phyloP scores from a whole-genome alignment of 2,113 vertebrate genomes.

The Muntiacus reevesi region DNA sequence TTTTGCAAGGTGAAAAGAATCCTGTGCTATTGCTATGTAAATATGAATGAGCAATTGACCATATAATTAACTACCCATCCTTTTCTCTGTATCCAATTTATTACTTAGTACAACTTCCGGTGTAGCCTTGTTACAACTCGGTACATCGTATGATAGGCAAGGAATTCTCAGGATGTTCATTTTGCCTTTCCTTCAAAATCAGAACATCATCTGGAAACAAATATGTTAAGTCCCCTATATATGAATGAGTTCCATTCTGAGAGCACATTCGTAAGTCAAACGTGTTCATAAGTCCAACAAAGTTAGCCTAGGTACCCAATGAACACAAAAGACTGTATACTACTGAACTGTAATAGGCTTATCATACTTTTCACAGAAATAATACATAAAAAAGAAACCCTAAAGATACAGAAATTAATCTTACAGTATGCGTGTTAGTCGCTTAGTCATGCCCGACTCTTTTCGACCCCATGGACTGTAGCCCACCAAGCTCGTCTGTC shows the following conservation, averaged over 20 bases:
- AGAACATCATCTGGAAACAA: neutral
- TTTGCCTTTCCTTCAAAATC: neutral
- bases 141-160: neutral
- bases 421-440: neutral
- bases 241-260: neutral
- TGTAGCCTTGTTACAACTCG: neutral
- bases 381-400: neutral
- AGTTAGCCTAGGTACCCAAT: neutral
- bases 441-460: neutral
- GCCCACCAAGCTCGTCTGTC: neutral
- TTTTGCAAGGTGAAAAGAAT: slow-evolving; percentile 57
- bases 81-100: neutral
- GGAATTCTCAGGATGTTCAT: neutral
- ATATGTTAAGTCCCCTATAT: neutral
- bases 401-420: neutral
- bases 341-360: neutral
- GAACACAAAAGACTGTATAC: neutral
- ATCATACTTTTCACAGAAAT: neutral
- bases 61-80: slow-evolving; percentile 35
- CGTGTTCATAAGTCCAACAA: neutral
- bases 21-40: slow-evolving; percentile 17
- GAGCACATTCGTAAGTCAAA: neutral
- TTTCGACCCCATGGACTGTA: neutral
- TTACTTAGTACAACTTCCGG: neutral
- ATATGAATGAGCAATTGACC: slow-evolving; percentile 55